Evolutionary conservation across 2,797 vertebrate species (phyloP), one percentile per base, ranked within the genome.

Genomic region (Ctenopoma kingsleyae): DNA sequence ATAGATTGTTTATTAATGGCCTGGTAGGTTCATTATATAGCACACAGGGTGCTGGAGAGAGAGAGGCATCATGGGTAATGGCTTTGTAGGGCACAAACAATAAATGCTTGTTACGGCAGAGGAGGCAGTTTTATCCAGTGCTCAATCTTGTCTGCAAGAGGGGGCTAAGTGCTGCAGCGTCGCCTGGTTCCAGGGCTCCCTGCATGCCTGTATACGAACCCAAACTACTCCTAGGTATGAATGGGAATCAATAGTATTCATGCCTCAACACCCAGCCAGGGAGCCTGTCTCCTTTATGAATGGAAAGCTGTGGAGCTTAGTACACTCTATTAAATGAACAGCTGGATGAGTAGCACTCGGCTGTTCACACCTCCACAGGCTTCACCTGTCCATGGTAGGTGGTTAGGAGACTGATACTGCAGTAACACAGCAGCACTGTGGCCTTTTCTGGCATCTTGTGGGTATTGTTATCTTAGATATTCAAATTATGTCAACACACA

Each of bases 1-100:
- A 94, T 93, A 94, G 92, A 94, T 94, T 93, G 93, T 94, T 94
- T 94, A 95, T 94, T 94, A 94, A 94, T 94, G 92, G 91, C 87
- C 91, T 81, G 91, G 83, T 92, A 69, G 92, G 84, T 94, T 94
- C 92, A 94, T 94, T 94, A 94, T 91, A 87, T 81, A 84, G 87
- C 87, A 71, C 74, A 48, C 50, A 52, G 78, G 78, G 83, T 72
- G 78, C 22, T 22, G 25, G 70, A 20, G 58, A 55, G 70, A 36
- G 77, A 79, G 78, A 87, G 82, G 90, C 89, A 91, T 93, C 89
- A 86, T 92, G 90, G 91, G 90, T 92, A 92, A 93, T 92, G 84
- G 87, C 90, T 93, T 91, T 89, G 89, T 86, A 80, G 85, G 86
- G 87, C 86, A 87, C 88, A 87, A 86, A 89, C 87, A 88, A 91